Conservation (phyloP, 2,113 vertebrate genomes). For the Hippocampus barbouri region DNA sequence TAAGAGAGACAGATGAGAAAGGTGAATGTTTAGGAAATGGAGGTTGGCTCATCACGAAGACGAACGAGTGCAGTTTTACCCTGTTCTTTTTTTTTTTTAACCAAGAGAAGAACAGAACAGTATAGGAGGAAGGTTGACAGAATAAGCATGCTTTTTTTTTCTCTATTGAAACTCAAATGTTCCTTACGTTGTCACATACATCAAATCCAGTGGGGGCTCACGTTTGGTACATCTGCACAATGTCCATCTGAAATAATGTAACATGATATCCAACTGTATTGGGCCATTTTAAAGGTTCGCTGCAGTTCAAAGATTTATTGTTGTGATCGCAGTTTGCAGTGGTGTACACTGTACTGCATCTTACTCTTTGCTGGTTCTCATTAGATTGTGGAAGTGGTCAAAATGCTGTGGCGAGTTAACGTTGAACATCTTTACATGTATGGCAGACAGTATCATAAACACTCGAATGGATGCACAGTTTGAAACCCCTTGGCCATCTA, state of each 20-base stretch:
- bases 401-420: not conserved
- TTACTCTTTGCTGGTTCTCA: not conserved
- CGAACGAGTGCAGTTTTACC: slow-evolving; percentile 25
- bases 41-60: slow-evolving; percentile 48
- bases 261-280: not conserved
- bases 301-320: not conserved
- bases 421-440: not conserved
- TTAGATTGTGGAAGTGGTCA: not conserved
- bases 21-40: slow-evolving; percentile 23
- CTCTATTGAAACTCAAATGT: not conserved
- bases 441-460: not conserved
- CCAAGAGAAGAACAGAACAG: slow-evolving; percentile 1
- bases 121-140: slow-evolving; percentile 1
- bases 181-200: not conserved
- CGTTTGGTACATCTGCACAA: not conserved
- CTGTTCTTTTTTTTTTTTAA: slow-evolving; percentile 2
- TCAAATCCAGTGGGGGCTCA: not conserved
- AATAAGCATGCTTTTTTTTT: not conserved
- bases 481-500: not conserved
- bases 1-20: slow-evolving; percentile 37
- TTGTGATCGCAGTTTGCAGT: not conserved
- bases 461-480: too few relatives aligned
- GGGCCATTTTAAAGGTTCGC: not conserved
- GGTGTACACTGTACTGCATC: not conserved
- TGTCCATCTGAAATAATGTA: not conserved